Base-by-base conservation (phyloP, 2,113 vertebrate genomes). In the Chaenocephalus aceratus region DNA sequence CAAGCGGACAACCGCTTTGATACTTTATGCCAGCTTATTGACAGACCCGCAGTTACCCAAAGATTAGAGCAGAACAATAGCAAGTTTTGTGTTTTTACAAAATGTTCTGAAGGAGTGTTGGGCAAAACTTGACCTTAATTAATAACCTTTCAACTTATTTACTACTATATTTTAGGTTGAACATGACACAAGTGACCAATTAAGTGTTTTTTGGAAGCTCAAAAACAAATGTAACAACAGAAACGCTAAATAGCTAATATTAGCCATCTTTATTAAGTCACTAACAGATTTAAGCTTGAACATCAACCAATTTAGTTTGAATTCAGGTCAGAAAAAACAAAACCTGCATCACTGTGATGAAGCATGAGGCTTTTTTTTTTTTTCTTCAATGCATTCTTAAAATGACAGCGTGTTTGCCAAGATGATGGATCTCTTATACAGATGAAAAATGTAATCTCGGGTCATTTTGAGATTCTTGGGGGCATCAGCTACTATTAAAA, bases 401-500 rank as follows among this genome's bases (percentile, higher is more conserved):
- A 69, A 67, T 77, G 74, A 75, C 6, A 70, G 54, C 57, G 2
- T 6, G n/a, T 45, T 53, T 84, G 78, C 82, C 79, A 75, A 72
- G 52, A 77, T 79, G 76, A 88, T 26, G 4, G 30, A 77, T 79
- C 26, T 68, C 46, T 80, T 14, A 3, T 5, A 51, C n/a, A 30
- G 70, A 80, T 70, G 83, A 89, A 65, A 69, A 72, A 84, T 84
- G 3, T 59, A 56, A 44, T 75, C 66, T 85, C 26, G n/a, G 60
- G 82, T 52, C 7, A 54, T 53, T 85, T 86, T 68, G 23, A 74
- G 64, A 89, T 85, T 74, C 80, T 74, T 79, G 77, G 65, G 77
- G 67, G 41, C 67, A 77, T 81, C 83, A 82, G 74, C 30, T 46
- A 15, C 21, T 70, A 78, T 87, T 77, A 71, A 77, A 30, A 75